Evolutionary conservation across 2,113 vertebrate species (phyloP).

Genomic region (Coryphaenoides rupestris): DNA sequence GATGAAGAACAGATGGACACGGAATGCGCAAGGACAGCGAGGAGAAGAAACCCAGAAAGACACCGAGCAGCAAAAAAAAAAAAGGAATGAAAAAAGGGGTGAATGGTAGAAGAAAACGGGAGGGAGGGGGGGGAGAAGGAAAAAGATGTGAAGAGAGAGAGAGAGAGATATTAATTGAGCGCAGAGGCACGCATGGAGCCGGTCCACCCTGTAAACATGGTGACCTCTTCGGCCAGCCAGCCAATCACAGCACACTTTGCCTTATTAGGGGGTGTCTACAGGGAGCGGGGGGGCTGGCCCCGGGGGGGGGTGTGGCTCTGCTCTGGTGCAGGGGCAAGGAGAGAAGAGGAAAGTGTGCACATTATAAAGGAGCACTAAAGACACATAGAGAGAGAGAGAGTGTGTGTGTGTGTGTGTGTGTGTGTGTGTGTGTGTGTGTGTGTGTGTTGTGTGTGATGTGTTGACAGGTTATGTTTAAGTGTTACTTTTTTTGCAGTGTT

Average conservation of each 20-base stretch:
- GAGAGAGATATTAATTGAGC: constrained; percentile 24
- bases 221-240: constrained; percentile 54
- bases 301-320: not conserved
- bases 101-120: not conserved
- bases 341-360: not conserved
- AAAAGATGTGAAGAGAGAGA: constrained; percentile 4
- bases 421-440: constrained; percentile 8
- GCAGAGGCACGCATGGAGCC: constrained; percentile 32
- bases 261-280: constrained; percentile 72
- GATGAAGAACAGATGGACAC: not conserved
- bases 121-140: constrained; percentile 30
- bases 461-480: no score
- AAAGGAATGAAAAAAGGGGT: constrained; percentile 6
- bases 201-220: constrained; percentile 62
- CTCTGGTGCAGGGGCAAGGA: not conserved
- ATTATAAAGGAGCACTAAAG: not conserved
- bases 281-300: constrained; percentile 26
- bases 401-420: not conserved
- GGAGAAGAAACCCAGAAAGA: constrained; percentile 1
- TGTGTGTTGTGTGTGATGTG: constrained; percentile 10
- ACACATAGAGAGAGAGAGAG: not conserved
- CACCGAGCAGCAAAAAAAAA: not conserved
- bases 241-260: constrained; percentile 73
- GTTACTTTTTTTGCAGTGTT: no score
- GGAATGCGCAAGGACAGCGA: not conserved